phyloP scores from a whole-genome alignment of 53 echinoderm and acorn worm species.

The Apostichopus leukothele region DNA sequence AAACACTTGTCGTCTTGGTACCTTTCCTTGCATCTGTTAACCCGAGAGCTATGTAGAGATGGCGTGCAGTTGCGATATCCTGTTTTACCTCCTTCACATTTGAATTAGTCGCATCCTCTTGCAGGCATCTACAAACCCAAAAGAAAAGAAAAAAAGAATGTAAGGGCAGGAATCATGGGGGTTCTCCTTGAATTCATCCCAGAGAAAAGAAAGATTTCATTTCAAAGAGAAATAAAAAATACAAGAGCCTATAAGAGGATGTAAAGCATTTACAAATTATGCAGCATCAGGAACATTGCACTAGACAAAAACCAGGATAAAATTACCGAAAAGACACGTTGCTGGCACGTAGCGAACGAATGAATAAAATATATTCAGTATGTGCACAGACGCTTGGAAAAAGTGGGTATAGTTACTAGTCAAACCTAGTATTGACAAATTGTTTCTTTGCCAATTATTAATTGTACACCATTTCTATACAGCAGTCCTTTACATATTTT shows the following conservation, averaged over 20 bases:
- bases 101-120: neutral
- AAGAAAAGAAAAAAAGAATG: neutral
- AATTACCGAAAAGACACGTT: neutral
- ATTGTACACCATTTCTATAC: too few relatives aligned
- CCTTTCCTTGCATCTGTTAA: neutral
- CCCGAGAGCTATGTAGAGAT: neutral
- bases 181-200: neutral
- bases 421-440: too few relatives aligned
- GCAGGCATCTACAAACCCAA: neutral
- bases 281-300: neutral
- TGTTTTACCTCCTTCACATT: neutral
- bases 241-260: neutral
- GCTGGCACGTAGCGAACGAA: neutral
- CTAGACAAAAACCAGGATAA: neutral
- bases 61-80: neutral
- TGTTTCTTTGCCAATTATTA: too few relatives aligned
- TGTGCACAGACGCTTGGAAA: neutral
- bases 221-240: neutral
- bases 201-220: neutral
- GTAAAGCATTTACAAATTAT: neutral
- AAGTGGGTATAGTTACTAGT: too few relatives aligned
- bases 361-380: neutral
- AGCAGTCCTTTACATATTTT: too few relatives aligned
- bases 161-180: neutral
- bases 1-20: too few relatives aligned